Evolutionary conservation across 2,797 vertebrate species (phyloP).

Genomic region (Xenentodon cancila): DNA sequence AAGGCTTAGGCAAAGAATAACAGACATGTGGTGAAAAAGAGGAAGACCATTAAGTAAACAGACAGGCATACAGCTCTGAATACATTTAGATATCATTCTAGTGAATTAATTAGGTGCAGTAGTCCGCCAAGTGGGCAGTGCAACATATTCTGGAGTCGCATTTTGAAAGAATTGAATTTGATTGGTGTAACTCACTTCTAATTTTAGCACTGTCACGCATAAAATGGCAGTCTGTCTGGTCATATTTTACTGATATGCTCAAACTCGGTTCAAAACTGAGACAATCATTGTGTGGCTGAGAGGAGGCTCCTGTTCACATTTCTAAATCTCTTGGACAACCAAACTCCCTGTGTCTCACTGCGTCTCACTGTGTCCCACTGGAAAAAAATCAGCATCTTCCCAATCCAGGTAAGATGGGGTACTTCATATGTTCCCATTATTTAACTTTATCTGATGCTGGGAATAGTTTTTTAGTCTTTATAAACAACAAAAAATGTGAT

Average conservation of each 20-base stretch:
- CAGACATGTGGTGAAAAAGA: conserved; percentile 50
- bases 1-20: conserved; percentile 48
- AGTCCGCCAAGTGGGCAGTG: conserved; percentile 8
- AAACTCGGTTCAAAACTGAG: conserved; percentile 32
- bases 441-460: too few relatives aligned
- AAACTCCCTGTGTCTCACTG: too few relatives aligned
- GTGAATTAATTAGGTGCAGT: conserved; percentile 43
- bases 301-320: too few relatives aligned
- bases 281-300: conserved; percentile 1
- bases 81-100: conserved; percentile 29
- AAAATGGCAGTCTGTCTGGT: background rate
- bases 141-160: conserved; percentile 3
- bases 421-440: too few relatives aligned
- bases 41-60: conserved; percentile 62
- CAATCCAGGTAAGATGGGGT: too few relatives aligned
- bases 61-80: conserved; percentile 30
- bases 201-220: conserved; percentile 18
- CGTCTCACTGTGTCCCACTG: too few relatives aligned
- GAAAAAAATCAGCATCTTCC: too few relatives aligned
- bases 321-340: too few relatives aligned
- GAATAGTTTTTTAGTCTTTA: too few relatives aligned
- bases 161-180: conserved; percentile 9
- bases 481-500: too few relatives aligned
- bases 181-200: conserved; percentile 22
- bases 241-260: conserved; percentile 20